Evolutionary conservation across 2,113 vertebrate species (phyloP).

Genomic region (Leptobrachium leishanense): DNA sequence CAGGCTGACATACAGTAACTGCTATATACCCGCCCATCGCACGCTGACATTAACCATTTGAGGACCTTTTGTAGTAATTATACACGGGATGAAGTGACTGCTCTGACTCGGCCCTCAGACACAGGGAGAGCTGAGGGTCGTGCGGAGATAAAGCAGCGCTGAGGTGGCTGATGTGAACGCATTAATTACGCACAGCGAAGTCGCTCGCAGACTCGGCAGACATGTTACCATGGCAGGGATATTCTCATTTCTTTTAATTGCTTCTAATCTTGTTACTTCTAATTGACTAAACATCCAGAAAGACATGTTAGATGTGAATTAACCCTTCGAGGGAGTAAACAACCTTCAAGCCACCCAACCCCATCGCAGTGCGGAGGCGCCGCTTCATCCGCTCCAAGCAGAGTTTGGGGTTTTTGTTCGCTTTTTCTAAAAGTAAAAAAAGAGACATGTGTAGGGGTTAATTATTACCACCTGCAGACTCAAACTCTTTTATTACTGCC

Average conservation of each 20-base stretch:
- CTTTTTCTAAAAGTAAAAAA: too few relatives aligned
- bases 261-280: slow-evolving; percentile 30
- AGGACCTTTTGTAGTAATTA: not conserved
- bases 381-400: too few relatives aligned
- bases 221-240: slow-evolving; percentile 28
- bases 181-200: slow-evolving; percentile 24
- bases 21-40: not conserved
- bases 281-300: slow-evolving; percentile 27
- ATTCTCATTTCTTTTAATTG: slow-evolving; percentile 32
- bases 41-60: not conserved
- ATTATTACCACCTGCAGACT: too few relatives aligned
- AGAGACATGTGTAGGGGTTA: too few relatives aligned
- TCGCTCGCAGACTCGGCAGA: not conserved
- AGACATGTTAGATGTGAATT: not conserved
- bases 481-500: too few relatives aligned
- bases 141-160: slow-evolving; percentile 1
- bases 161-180: not conserved
- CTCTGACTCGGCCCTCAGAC: not conserved
- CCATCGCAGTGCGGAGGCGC: too few relatives aligned
- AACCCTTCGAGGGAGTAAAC: not conserved
- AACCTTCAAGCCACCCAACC: too few relatives aligned
- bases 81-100: not conserved
- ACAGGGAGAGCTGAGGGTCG: not conserved
- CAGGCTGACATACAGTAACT: not conserved
- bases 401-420: too few relatives aligned